Evolutionary conservation across 2,113 vertebrate species (phyloP).

Genomic region (Fukomys damarensis): DNA sequence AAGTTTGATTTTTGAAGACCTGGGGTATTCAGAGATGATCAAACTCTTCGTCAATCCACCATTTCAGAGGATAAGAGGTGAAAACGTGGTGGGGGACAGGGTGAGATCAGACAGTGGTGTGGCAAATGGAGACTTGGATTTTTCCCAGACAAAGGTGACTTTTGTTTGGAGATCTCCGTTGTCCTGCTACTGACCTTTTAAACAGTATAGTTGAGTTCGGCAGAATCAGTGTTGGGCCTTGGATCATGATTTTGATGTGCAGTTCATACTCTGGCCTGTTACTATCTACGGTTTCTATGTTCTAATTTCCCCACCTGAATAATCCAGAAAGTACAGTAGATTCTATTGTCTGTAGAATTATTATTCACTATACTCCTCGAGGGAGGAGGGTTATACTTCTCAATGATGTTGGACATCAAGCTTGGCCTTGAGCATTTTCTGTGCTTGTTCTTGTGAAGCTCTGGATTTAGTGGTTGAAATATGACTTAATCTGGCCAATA

Average conservation of each 20-base stretch:
- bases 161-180: rapidly evolving
- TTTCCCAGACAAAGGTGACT: rapidly evolving
- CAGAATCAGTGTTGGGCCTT: not conserved
- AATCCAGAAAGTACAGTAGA: rapidly evolving
- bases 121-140: rapidly evolving
- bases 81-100: rapidly evolving
- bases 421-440: not conserved
- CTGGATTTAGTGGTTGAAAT: not conserved
- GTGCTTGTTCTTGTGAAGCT: not conserved
- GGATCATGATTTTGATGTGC: not conserved
- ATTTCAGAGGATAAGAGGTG: not conserved
- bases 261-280: not conserved
- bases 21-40: not conserved
- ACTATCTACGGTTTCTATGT: not conserved
- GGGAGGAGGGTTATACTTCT: not conserved
- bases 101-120: rapidly evolving
- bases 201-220: not conserved
- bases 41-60: not conserved
- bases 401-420: not conserved
- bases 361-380: not conserved
- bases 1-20: not conserved
- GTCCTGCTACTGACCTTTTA: not conserved
- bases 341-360: no score
- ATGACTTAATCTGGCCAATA: not conserved
- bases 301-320: not conserved